Base-by-base conservation (phyloP, 2,113 vertebrate species). In the Coryphaenoides rupestris region DNA sequence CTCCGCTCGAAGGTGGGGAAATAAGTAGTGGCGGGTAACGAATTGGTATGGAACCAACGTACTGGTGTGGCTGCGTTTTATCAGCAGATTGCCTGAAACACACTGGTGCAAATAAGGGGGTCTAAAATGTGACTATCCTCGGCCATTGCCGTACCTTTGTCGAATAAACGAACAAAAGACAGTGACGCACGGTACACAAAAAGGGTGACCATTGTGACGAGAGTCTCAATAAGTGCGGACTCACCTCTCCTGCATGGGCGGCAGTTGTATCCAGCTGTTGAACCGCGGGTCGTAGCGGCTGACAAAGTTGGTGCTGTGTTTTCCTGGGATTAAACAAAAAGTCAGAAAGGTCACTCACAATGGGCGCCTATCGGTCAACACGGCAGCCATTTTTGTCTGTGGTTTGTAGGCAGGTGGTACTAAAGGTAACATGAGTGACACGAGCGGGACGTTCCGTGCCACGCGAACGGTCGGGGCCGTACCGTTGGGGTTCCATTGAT, bases 401-500 rank as follows among this genome's bases (percentile, higher is more conserved):
- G 1, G 28, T 33, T 33, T 40, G 6, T 12, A 40, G 5, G 33
- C 33, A 9, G n/a, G n/a, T n/a, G n/a, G n/a, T n/a, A 40, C 13
- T 12, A 40, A 40, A 40, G 9, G 33, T 2, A 40, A 40, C n/a
- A 40, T 12, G 33, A 40, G 33, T 40, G 33, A n/a, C n/a, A n/a
- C n/a, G n/a, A n/a, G n/a, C n/a, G n/a, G 63, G 19, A 47, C 47
- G 3, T 17, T 63, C 28, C 74, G 14, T 55, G 19, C 21, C 16
- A 22, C 50, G 61, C 46, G 16, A 19, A 50, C 19, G 21, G 60
- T 47, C 72, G 4, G 19, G 52, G 19, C 80, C 61, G 79, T 90
- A 99, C 97, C 97, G 19, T 99, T 98, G 19, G 97, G 97, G 82
- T 99, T 99, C 96, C 97, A 99, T 26, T 98, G 97, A 89, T 99